Evolutionary conservation across 2,888 invertebrate species (phyloP), one percentile per base, ranked within the genome.

Genomic region (Hyalella azteca): DNA sequence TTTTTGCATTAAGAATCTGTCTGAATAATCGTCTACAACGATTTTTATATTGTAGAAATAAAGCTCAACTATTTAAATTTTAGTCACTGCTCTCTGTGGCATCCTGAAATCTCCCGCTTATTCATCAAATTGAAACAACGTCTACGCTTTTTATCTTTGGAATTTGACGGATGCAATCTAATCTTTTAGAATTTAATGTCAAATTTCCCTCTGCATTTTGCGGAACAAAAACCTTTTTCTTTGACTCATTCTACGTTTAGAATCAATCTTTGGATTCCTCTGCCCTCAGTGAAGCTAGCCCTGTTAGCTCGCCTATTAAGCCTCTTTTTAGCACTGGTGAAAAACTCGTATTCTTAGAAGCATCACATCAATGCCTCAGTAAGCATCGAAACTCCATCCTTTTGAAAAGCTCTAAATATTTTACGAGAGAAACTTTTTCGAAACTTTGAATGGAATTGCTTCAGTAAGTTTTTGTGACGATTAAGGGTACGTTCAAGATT

Each of bases 401-500:
- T 66, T 66, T 66, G 32, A 66, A 66, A 36, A 29, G 66, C 66
- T 29, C 36, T 66, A 66, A 66, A 66, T 36, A 66, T 36, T 29
- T 66, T 66, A 66, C 66, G 32, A 29, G 22, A 36, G 66, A n/a
- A 66, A 66, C 66, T 66, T 66, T n/a, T 36, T 36, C 36, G 36
- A n/a, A 29, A 66, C 36, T 66, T 29, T 36, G 36, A 66, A 66
- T 66, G 66, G 36, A 36, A 66, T 66, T 36, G 36, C 66, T 66
- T 36, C 66, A 66, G 32, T 66, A 66, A 36, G 32, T 66, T 66
- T 66, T 66, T 66, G 36, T 19, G 66, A 66, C 36, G 66, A 66
- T 66, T 66, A n/a, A 36, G 36, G 66, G 32, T 66, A 66, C 32
- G 66, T 36, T 7, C 13, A 7, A 36, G 66, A 66, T 66, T 32